Base-by-base conservation (phyloP, 92 coral and sea anemone genomes). In the Phymanthus crucifer region DNA sequence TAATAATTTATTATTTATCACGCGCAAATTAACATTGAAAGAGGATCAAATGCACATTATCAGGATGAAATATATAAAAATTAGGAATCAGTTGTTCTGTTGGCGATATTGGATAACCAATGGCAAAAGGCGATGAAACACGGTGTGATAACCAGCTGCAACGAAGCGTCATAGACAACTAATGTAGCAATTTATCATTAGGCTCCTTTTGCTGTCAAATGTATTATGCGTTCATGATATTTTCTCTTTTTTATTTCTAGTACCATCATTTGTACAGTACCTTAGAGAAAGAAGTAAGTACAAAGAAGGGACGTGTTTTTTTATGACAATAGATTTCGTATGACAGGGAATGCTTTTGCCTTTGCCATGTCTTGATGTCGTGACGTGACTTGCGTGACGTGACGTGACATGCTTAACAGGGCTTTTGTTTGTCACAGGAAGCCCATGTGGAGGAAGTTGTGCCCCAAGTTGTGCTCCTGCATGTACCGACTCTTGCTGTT, bases 391-490 rank as follows among this genome's bases (percentile, higher is more conserved):
- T 19, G 27, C 9, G 23, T n/a, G 64, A 54, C 27, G 64, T 54
- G 27, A 50, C 27, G 64, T 54, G 24, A 21, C n/a, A 11, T 21
- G 64, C 27, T 33, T 58, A 26, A 12, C n/a, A n/a, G n/a, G n/a
- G n/a, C 4, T 33, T 72, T 40, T 32, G 8, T 16, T 72, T 32
- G 35, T 21, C 32, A 26, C 83, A 92, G 97, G 97, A 74, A 92
- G 91, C 76, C 91, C 93, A 27, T 92, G 97, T 78, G 97, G 97
- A 24, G 77, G 34, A 18, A 69, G 73, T 13, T 92, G 97, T 72
- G 97, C 97, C 33, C 91, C 91, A 9, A 71, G 88, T 38, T 92
- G 97, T 57, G 97, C 97, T 26, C 97, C 97, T 8, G 40, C 87
- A 2, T 92, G 97, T 58, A 75, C 40, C 27, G 90, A 87, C 31